Evolutionary conservation across 2,113 vertebrate genomes (phyloP), one percentile per base, ranked within the genome.

Genomic region (Marcusenius ussheri): DNA sequence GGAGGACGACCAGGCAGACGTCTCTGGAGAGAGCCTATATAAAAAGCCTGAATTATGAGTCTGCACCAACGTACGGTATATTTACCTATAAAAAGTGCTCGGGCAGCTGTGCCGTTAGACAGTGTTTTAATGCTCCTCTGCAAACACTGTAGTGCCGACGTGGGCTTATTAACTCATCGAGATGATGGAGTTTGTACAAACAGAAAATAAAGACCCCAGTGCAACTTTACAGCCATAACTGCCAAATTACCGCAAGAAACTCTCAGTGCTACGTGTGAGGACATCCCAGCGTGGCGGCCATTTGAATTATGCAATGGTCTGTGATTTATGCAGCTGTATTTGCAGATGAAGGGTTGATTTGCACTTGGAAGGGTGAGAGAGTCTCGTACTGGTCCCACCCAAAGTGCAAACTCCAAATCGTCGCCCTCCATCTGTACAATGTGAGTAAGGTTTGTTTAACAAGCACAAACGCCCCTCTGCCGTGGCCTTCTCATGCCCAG

Each of bases 41-140:
- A 45, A 88, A 88, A 35, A 89, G 88, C 74, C 89, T 89, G 93
- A 93, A 94, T 91, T 92, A 93, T 94, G 92, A 93, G 92, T 93
- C 92, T 5, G 91, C 93, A 90, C 93, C 93, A 92, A 93, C 13
- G 5, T 80, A 80, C 74, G 19, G 93, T 86, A 50, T 89, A 56
- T 88, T 45, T 89, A 31, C 74, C 92, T 93, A 95, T 95, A 89
- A 91, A 93, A 95, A 92, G 90, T 95, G 95, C 93, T 93, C 95
- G 93, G 92, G 89, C 89, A 87, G 50, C 50, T 91, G 91, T 24
- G 93, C 89, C 49, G 0, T 70, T 31, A 31, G n/a, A 70, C 62
- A 7, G 62, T 66, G 58, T 80, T 87, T 46, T 47, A 49, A 27
- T 27, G 90, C 91, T 88, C 90, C 91, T 90, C 74, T 50, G 9